Percentiles rank a stretch among this genome's conserved stretches.
Conservation (phyloP, 2,113 vertebrate species). For the Boleophthalmus pectinirostris region DNA sequence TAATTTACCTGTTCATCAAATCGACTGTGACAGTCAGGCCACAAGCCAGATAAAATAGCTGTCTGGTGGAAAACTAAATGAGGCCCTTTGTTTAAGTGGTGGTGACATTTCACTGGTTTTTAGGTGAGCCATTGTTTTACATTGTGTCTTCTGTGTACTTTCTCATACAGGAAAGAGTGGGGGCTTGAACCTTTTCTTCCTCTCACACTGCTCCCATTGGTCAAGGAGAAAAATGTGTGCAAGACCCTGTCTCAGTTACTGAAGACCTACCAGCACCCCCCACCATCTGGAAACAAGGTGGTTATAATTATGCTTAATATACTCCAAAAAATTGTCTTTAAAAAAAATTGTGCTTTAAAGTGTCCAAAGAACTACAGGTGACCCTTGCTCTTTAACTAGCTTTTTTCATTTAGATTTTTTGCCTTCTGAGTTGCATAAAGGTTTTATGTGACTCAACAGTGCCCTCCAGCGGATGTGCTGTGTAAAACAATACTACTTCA, state of each 20-base stretch:
- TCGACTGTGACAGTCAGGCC: conserved; percentile 30
- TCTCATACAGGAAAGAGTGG: conserved; percentile 90
- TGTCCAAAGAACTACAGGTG: background rate
- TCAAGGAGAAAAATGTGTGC: conserved; percentile 96
- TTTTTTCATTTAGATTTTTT: conserved; percentile 30
- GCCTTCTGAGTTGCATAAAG: conserved; percentile 45
- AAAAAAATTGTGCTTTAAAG: background rate
- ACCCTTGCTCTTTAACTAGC: background rate
- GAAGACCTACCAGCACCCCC: conserved; percentile 94
- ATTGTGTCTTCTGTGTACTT: conserved; percentile 24
- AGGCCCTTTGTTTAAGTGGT: background rate
- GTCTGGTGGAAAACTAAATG: conserved; percentile 15
- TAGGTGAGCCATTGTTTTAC: conserved; percentile 25
- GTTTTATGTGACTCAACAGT: conserved; percentile 53
- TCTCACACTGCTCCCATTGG: conserved; percentile 88
- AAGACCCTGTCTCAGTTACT: conserved; percentile 94
- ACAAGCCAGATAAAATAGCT: conserved; percentile 1
- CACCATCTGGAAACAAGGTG: conserved; percentile 91
- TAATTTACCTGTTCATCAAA: conserved; percentile 45
- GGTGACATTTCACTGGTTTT: conserved; percentile 2
- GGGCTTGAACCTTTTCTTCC: conserved; percentile 96
- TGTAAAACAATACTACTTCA: background rate
- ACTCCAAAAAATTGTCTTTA: background rate
- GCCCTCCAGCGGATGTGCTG: conserved; percentile 53
- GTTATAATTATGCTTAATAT: conserved; percentile 5